These are phyloP conservation scores for Palythoa grandiflora DNA, from an alignment of 92 coral and sea anemone genomes.

Conservation along the genomic window DNA sequence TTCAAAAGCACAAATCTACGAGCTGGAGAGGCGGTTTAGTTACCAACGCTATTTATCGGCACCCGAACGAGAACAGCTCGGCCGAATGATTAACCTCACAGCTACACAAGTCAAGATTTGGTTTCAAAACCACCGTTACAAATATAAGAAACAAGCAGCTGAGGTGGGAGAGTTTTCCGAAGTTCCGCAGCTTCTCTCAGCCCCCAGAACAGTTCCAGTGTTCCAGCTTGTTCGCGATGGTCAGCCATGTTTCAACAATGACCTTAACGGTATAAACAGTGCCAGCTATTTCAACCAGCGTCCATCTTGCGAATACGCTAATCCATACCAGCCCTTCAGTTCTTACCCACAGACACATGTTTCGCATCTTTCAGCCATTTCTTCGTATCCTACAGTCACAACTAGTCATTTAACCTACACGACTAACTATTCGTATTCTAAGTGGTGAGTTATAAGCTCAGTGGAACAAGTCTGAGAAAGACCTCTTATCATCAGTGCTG, in stretches of 20 bases:
- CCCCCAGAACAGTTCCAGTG: constrained; percentile 91
- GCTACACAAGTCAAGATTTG: constrained; percentile 99
- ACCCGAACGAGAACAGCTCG: constrained; percentile 99
- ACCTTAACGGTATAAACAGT: constrained; percentile 48
- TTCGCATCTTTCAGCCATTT: constrained; percentile 40
- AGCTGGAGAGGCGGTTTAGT: constrained; percentile 95
- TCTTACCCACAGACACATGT: constrained; percentile 40
- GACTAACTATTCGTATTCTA: constrained; percentile 40
- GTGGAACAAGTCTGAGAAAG: not conserved
- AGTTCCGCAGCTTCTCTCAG: constrained; percentile 76
- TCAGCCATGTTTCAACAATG: constrained; percentile 77
- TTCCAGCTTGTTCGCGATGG: constrained; percentile 97
- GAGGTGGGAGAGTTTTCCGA: constrained; percentile 95
- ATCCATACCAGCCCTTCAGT: constrained; percentile 27
- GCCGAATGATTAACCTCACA: constrained; percentile 95
- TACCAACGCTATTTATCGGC: constrained; percentile 98
- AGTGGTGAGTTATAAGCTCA: constrained; percentile 17
- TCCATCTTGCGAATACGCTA: constrained; percentile 44
- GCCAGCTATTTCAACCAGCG: constrained; percentile 41
- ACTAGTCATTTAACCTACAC: constrained; percentile 27
- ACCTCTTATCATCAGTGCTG: not conserved
- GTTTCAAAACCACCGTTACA: constrained; percentile 99
- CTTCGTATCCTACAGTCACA: constrained; percentile 40
- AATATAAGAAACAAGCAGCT: constrained; percentile 94
- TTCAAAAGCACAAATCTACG: constrained; percentile 98